phyloP scores from a whole-genome alignment of 2,888 invertebrate genomes.

The Psylliodes chrysocephalus region DNA sequence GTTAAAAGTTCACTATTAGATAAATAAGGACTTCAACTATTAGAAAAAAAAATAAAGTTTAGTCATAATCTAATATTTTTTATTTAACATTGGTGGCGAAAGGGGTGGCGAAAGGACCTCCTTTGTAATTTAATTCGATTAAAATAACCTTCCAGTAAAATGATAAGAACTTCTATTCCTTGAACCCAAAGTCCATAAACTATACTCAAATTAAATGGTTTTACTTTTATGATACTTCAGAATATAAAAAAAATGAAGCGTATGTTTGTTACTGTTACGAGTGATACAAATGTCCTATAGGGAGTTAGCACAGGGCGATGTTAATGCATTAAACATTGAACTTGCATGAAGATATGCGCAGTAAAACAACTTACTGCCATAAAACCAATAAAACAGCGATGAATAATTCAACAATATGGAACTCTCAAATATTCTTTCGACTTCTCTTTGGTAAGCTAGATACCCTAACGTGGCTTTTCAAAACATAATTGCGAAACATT shows the following conservation, averaged over 20 bases:
- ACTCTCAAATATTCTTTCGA: neutral
- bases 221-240: neutral
- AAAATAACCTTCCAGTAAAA: too few relatives aligned
- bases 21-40: too few relatives aligned
- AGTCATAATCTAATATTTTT: too few relatives aligned
- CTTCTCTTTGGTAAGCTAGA: neutral
- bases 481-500: neutral
- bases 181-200: too few relatives aligned
- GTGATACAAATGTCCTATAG: neutral
- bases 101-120: too few relatives aligned
- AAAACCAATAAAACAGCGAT: constrained; percentile 18
- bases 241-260: neutral
- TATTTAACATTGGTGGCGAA: too few relatives aligned
- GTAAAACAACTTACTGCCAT: constrained; percentile 20
- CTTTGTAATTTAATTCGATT: too few relatives aligned
- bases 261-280: neutral
- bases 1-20: too few relatives aligned
- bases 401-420: constrained; percentile 19
- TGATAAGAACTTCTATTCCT: too few relatives aligned
- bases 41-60: too few relatives aligned
- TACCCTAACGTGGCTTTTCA: neutral
- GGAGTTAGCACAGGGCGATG: neutral
- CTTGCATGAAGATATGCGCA: constrained; percentile 17
- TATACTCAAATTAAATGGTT: neutral
- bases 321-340: constrained; percentile 16